These are phyloP conservation scores for Hypena proboscidalis DNA, from an alignment of 2,888 invertebrate species.

Conservation along the genomic window DNA sequence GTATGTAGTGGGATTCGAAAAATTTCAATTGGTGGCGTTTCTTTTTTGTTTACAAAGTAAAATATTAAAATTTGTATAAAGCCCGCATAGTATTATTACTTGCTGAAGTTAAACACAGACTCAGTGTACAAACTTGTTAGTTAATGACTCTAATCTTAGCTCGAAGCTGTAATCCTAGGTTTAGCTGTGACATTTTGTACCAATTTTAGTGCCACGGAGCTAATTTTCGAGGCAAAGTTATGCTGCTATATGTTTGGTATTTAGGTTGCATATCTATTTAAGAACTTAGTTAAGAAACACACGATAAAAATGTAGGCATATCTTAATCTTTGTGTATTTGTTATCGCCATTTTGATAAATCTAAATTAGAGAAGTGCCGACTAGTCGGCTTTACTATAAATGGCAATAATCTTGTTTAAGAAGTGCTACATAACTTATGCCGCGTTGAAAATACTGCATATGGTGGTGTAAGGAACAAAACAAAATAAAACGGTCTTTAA, in stretches of 20 bases:
- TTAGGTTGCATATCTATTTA: too few relatives aligned
- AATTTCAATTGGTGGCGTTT: conserved; percentile 36
- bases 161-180: background rate
- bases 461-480: too few relatives aligned
- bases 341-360: too few relatives aligned
- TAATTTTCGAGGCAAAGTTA: background rate
- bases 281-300: too few relatives aligned
- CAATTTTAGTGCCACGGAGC: background rate
- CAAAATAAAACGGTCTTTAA: too few relatives aligned
- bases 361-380: too few relatives aligned
- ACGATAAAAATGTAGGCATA: too few relatives aligned
- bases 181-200: background rate
- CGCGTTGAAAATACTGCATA: too few relatives aligned
- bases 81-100: conserved; percentile 38
- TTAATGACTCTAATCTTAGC: conserved; percentile 3
- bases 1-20: conserved; percentile 42
- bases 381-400: too few relatives aligned
- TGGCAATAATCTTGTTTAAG: too few relatives aligned
- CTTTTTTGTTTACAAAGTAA: conserved; percentile 41
- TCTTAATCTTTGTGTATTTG: too few relatives aligned
- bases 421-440: too few relatives aligned
- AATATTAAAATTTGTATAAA: conserved; percentile 40
- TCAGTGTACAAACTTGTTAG: background rate
- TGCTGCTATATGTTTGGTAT: background rate
- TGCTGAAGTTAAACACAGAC: conserved; percentile 25